Conservation (phyloP, 2,113 vertebrate species). For the Sorex fumeus region DNA sequence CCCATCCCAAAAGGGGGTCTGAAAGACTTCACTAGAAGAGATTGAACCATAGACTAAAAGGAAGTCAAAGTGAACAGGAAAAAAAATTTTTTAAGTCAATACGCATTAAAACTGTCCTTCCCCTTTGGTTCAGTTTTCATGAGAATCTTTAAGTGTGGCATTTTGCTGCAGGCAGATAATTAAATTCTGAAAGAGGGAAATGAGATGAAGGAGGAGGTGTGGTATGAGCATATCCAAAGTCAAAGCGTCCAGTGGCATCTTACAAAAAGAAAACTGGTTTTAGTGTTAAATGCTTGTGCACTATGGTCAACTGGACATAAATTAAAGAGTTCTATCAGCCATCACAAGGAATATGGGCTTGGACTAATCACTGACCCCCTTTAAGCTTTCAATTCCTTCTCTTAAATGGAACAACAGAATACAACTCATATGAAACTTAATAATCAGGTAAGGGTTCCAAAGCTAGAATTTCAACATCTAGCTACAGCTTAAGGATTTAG, state of each 20-base stretch:
- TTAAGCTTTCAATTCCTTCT: not conserved
- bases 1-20: slow-evolving; percentile 1
- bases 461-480: not conserved
- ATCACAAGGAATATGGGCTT: not conserved
- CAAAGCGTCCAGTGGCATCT: not conserved
- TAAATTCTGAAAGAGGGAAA: slow-evolving; percentile 64
- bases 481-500: not conserved
- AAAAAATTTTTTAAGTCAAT: not conserved
- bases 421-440: too few relatives aligned
- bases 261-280: slow-evolving; percentile 34
- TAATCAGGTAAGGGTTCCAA: not conserved
- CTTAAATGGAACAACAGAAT: not conserved
- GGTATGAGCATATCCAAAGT: slow-evolving; percentile 15
- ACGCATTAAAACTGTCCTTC: slow-evolving; percentile 24
- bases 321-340: not conserved
- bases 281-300: not conserved
- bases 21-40: slow-evolving; percentile 40
- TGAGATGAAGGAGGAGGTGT: slow-evolving; percentile 40
- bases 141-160: slow-evolving; percentile 60
- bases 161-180: slow-evolving; percentile 70
- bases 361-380: not conserved
- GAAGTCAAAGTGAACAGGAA: slow-evolving; percentile 33
- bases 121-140: slow-evolving; percentile 61
- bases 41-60: slow-evolving; percentile 41
- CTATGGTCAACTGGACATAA: not conserved